phyloP scores from a whole-genome alignment of 2,113 vertebrate genomes.

The Gymnobelideus leadbeateri region DNA sequence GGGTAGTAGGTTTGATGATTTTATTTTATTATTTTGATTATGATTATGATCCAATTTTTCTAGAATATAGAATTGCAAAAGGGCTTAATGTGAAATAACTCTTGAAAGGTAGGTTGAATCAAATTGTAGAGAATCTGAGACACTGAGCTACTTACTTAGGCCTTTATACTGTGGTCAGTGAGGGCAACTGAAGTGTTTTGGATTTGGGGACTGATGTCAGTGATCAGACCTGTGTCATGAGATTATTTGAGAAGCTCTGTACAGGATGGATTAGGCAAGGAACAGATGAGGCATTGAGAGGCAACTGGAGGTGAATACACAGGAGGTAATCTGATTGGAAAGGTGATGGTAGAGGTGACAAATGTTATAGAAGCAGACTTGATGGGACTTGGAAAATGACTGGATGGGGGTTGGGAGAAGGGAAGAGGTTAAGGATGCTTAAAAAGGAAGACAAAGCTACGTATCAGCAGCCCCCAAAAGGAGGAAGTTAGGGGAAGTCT shows the following conservation, averaged over 20 bases:
- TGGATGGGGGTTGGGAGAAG: background rate
- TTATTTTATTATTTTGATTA: no score
- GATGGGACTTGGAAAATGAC: background rate
- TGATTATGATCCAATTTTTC: background rate
- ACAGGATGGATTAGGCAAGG: constrained; percentile 28
- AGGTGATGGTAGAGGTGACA: background rate
- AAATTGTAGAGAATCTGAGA: background rate
- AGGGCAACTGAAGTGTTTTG: background rate
- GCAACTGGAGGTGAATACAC: background rate
- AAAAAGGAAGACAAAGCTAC: background rate
- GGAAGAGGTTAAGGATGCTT: background rate
- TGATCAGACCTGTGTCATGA: background rate
- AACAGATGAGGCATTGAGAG: background rate
- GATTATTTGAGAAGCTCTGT: background rate
- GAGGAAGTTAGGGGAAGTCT: background rate
- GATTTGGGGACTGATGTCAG: background rate
- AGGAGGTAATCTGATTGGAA: background rate
- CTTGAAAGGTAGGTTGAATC: background rate
- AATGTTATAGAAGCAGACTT: background rate
- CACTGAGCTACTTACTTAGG: background rate
- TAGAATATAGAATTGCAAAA: background rate
- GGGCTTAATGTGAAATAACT: background rate
- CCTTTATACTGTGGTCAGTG: background rate
- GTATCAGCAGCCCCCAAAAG: background rate
- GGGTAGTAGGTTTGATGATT: no score